These are phyloP conservation scores for Myotis pilosus DNA, from an alignment of 2,797 vertebrate species.

Conservation along the genomic window DNA sequence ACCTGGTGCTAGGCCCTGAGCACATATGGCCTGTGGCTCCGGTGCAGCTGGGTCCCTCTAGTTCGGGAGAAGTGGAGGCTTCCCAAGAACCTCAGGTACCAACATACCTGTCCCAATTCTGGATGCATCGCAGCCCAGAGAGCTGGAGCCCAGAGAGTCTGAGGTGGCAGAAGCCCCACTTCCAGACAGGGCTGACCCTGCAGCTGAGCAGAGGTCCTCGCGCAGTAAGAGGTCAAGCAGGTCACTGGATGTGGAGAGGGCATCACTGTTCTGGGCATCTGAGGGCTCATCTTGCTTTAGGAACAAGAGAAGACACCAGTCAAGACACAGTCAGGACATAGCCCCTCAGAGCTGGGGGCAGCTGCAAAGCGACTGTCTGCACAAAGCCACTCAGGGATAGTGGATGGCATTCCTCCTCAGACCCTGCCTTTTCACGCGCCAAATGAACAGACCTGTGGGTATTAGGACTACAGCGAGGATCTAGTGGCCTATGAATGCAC, in stretches of 20 bases:
- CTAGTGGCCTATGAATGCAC: rapidly evolving
- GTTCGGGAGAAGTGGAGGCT: rapidly evolving
- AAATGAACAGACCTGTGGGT: rapidly evolving
- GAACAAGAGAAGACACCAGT: not conserved
- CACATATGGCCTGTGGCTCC: rapidly evolving
- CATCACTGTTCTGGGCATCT: constrained; percentile 86
- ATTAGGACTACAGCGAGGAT: rapidly evolving
- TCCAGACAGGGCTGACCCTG: constrained; percentile 90
- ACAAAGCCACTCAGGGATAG: rapidly evolving
- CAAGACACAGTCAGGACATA: not conserved
- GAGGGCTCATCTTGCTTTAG: constrained; percentile 79
- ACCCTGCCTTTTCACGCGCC: not conserved
- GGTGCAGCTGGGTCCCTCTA: not conserved
- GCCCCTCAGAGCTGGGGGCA: not conserved
- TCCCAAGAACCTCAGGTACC: not conserved
- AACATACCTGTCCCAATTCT: constrained; percentile 88
- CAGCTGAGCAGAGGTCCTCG: constrained; percentile 91
- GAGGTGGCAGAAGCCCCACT: constrained; percentile 81
- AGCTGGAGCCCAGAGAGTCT: constrained; percentile 89
- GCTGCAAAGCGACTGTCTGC: rapidly evolving
- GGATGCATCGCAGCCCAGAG: constrained; percentile 87
- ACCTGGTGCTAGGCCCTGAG: not conserved
- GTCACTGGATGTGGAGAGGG: constrained; percentile 90
- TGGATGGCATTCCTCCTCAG: rapidly evolving
- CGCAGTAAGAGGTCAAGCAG: constrained; percentile 91